Conservation (phyloP, 2,888 invertebrate species). For the Monopis laevigella region DNA sequence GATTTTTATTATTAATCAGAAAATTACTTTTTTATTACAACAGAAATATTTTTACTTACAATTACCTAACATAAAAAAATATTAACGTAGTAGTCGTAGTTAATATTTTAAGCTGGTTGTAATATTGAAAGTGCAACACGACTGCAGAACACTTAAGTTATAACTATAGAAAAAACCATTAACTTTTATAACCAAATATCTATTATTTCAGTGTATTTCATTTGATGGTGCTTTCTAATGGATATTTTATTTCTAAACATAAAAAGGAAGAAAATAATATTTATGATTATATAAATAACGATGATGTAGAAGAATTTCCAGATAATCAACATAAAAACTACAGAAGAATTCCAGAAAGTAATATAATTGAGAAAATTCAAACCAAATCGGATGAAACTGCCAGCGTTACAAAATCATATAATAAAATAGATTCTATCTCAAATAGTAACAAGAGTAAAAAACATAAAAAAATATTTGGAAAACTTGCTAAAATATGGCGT, state of each 20-base stretch:
- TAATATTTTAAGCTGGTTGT: too few species aligned
- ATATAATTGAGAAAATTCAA: not conserved
- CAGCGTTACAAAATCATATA: too few species aligned
- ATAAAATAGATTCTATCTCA: not conserved
- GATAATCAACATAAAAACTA: not conserved
- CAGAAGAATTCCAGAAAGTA: not conserved
- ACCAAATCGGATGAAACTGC: not conserved
- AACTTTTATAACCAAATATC: too few species aligned
- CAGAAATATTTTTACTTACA: too few species aligned
- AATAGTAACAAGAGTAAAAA: not conserved
- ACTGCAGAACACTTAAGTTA: too few species aligned
- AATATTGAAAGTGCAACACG: too few species aligned
- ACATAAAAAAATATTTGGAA: not conserved
- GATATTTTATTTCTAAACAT: slow-evolving; percentile 48
- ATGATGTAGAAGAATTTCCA: not conserved
- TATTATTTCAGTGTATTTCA: slow-evolving; percentile 52
- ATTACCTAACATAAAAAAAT: too few species aligned
- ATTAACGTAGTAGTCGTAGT: too few species aligned
- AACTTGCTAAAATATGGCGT: not conserved
- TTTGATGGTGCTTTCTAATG: slow-evolving; percentile 40
- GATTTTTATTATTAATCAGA: too few species aligned
- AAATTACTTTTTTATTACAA: too few species aligned
- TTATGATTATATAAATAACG: too few species aligned
- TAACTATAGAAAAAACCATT: too few species aligned
- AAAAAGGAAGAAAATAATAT: slow-evolving; percentile 12